Base-by-base conservation (phyloP, 2,888 invertebrate species). In the Diadegma fenestrale region DNA sequence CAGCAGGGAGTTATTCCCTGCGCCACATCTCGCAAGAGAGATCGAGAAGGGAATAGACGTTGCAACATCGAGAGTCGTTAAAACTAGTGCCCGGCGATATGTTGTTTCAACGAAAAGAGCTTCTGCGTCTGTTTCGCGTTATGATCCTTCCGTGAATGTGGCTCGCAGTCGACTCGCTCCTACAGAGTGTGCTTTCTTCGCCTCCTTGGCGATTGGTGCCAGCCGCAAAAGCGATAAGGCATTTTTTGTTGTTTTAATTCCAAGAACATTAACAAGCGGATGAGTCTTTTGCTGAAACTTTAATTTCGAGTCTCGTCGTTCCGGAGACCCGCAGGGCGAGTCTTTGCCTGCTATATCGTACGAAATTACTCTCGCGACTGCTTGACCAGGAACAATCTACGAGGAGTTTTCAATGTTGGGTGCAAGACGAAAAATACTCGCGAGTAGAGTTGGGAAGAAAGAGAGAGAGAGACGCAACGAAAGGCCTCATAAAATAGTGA, bases 101-200 rank as follows among this genome's bases (percentile, higher is more conserved):
- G 87, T 89, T 90, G 87, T 88, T 89, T 85, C 80, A 87, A 88
- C 90, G 88, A 91, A 91, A 90, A 89, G 88, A 84, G 78, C 86
- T 88, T 82, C 76, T 58, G 75, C 81, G 87, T 89, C 89, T 90
- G 90, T 88, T 90, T 90, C 87, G 82, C 87, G 86, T 90, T 89
- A 88, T 79, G 87, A 88, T 89, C 86, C 87, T 90, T 90, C 89
- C 76, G 72, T 89, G 89, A 91, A 90, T 87, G 82, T 87, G 71
- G 22, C 45, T 66, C 73, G n/a, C n/a, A 78, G 81, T 51, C 69
- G n/a, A n/a, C n/a, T 54, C 68, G 58, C 51, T 26, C 26, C 37
- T 3, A 33, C 45, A 26, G 22, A 58, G 58, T 58, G 26, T 33
- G 58, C 26, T n/a, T 22, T 41, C 69, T 61, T 37, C 22, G 45